These are phyloP conservation scores for Chymomyza caudatula DNA, from an alignment of 2,888 invertebrate genomes.

Conservation along the genomic window DNA sequence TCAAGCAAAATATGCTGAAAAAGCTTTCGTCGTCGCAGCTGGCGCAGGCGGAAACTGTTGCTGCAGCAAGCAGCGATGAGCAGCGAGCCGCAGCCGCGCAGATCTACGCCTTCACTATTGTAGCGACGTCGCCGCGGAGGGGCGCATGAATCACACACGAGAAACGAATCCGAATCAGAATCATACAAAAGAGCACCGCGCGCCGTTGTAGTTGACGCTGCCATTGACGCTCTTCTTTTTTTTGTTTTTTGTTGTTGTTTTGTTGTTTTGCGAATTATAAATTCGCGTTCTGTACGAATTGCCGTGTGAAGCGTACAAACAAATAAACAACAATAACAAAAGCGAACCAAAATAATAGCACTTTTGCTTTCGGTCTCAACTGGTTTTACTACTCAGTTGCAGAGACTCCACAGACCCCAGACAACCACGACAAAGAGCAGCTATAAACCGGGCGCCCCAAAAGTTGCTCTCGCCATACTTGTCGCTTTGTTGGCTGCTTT, in stretches of 20 bases:
- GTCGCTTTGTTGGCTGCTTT: neutral
- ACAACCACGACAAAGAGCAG: slow-evolving; percentile 3
- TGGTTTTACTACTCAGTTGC: slow-evolving; percentile 53
- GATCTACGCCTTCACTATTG: slow-evolving; percentile 6
- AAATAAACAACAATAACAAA: slow-evolving; percentile 35
- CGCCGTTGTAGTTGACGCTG: neutral
- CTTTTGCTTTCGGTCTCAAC: slow-evolving; percentile 75
- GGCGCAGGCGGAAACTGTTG: slow-evolving; percentile 67
- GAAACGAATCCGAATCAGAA: slow-evolving; percentile 1
- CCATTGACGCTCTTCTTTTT: neutral
- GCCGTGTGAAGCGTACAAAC: slow-evolving; percentile 51
- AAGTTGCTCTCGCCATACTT: slow-evolving; percentile 19
- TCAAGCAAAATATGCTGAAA: slow-evolving; percentile 58
- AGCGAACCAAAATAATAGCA: slow-evolving; percentile 57
- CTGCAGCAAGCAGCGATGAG: slow-evolving; percentile 16
- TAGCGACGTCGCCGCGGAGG: slow-evolving; percentile 27
- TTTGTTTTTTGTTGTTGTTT: slow-evolving; percentile 17
- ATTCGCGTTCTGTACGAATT: slow-evolving; percentile 54
- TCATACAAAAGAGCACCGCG: neutral
- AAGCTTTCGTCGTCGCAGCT: slow-evolving; percentile 57
- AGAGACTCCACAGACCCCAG: neutral
- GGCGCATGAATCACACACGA: slow-evolving; percentile 56
- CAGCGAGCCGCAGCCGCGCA: neutral
- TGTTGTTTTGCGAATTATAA: slow-evolving; percentile 43
- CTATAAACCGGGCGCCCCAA: slow-evolving; percentile 35